These are phyloP conservation scores for Heptranchias perlo DNA, from an alignment of 2,113 vertebrate genomes.

Conservation along the genomic window DNA sequence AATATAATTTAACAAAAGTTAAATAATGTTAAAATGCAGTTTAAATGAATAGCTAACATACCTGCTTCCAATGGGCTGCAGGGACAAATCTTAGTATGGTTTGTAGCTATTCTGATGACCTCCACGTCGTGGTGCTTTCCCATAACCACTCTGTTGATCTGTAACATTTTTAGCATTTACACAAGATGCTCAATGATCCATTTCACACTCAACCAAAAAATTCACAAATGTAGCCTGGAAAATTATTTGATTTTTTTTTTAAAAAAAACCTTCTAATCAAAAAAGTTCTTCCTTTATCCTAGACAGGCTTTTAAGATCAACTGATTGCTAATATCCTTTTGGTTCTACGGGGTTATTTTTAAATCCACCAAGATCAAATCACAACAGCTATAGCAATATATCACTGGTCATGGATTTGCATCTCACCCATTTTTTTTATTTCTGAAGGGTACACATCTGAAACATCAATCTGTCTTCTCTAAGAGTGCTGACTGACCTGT, in stretches of 20 bases:
- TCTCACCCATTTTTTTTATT: neutral
- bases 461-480: neutral
- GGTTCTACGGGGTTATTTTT: neutral
- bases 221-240: slow-evolving; percentile 35
- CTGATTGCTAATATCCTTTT: neutral
- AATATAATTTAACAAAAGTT: slow-evolving; percentile 66
- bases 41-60: slow-evolving; percentile 59
- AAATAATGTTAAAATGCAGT: slow-evolving; percentile 49
- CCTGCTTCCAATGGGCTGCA: slow-evolving; percentile 72
- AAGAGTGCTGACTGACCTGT: neutral
- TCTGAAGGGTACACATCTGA: neutral
- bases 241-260: neutral
- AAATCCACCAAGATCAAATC: neutral
- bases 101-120: slow-evolving; percentile 99
- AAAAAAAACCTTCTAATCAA: neutral
- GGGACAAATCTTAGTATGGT: slow-evolving; percentile 89
- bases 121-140: slow-evolving; percentile 91
- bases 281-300: slow-evolving; percentile 21
- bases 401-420: neutral
- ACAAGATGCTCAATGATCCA: slow-evolving; percentile 38
- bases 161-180: slow-evolving; percentile 40
- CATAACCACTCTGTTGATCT: slow-evolving; percentile 96
- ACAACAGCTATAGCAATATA: neutral
- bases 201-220: slow-evolving; percentile 28
- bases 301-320: neutral